Evolutionary conservation across 92 coral and sea anemone genomes (phyloP), one percentile per base, ranked within the genome.

Genomic region (Epizoanthus fatuus): DNA sequence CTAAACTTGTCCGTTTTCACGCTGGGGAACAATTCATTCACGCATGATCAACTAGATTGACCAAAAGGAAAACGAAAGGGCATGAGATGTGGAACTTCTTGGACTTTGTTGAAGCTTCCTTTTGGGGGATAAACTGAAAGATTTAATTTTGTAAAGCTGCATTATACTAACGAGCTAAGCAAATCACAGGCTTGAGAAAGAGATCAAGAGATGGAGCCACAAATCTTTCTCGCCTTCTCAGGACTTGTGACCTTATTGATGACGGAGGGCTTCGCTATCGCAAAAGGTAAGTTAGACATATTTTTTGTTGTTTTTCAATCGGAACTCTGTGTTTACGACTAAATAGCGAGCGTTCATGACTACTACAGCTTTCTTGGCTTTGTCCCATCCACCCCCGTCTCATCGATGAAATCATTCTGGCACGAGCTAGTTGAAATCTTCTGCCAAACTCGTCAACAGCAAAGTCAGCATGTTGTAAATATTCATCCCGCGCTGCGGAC

Each of bases 391-490:
- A 66, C 51, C 81, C 29, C 14, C 5, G 67, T 75, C 12, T 42
- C 82, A 77, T 44, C 58, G 19, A 53, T 13, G 13, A 60, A 77
- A 62, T 77, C 40, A 20, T 59, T 77, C 40, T 69, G 55, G 42
- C 32, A 40, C 56, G 64, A 16, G 32, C 8, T 10, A 20, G 22
- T 38, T 15, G 11, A 3, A 38, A 53, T 9, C 0, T 54, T 57
- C 39, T 76, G 20, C 56, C 56, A 60, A 40, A 77, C 40, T 77
- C 82, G 82, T 60, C 70, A 42, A 39, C 69, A 47, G 53, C 53
- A 7, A 49, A 49, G 2, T 49, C 53, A 49, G 57, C 69, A 12
- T 17, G 15, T 5, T 35, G 40, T 5, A 66, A 22, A 66, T 66
- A 66, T 66, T 14, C 72, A 37, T 32, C 47, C 17, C 49, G 19